Evolutionary conservation across 2,797 vertebrate genomes (phyloP), one percentile per base, ranked within the genome.

Genomic region (Lagocephalus sceleratus): DNA sequence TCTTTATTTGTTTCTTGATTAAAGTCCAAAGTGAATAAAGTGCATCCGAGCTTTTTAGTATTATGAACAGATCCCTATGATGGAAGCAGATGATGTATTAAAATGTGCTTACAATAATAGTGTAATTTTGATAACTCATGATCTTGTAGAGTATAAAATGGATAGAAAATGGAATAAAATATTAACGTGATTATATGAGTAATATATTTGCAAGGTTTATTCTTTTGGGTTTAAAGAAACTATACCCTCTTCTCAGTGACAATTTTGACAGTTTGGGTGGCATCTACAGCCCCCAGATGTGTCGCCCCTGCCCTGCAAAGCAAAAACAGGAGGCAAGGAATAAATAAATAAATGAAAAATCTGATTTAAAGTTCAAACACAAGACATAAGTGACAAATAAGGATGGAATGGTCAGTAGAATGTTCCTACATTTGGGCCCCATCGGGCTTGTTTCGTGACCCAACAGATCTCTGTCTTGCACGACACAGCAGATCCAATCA

Each of bases 401-500:
- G 40, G 40, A 19, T 19, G 2, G 9, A n/a, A 19, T 20, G 19
- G 8, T 8, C 14, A 19, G 12, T 22, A 11, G 10, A 20, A 7
- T 66, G 22, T 40, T 50, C 47, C 89, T 86, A 94, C 94, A 54
- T 76, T 76, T 0, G 94, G 93, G 1, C 95, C 95, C 95, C 96
- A 98, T 82, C 95, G 93, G 0, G 94, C 93, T 50, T 95, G 95
- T 74, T 94, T 96, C 50, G 95, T 97, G 61, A 95, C 95, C 96
- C 96, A 98, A 81, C 96, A 98, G 84, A 98, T 96, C 86, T 98
- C 96, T 0, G 93, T 97, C 71, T 89, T 94, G 72, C 96, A 98
- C 87, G 0, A 94, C 78, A 73, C 96, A 98, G 66, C 94, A 92
- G 76, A 98, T 92, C 96, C 96, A 98, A 60, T 98, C 95, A 0